These are phyloP conservation scores for Blastobasis lacticolella DNA, from an alignment of 2,888 invertebrate species.

Conservation along the genomic window DNA sequence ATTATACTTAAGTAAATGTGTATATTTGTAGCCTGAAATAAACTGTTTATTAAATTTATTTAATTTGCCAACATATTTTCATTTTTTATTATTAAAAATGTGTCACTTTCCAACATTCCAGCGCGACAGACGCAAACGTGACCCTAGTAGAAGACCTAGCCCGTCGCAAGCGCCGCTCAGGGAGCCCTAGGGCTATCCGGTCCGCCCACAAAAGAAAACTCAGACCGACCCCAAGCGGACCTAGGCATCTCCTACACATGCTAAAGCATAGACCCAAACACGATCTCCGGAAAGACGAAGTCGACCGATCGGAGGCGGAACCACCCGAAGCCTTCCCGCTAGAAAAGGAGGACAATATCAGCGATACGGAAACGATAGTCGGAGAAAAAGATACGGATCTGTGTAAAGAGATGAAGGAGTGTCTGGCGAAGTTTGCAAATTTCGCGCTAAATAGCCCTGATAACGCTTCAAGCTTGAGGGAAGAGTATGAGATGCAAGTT, in stretches of 20 bases:
- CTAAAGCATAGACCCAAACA: constrained; percentile 45
- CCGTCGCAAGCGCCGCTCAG: constrained; percentile 36
- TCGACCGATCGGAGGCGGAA: constrained; percentile 37
- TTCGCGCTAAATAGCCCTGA: constrained; percentile 42
- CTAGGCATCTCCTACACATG: constrained; percentile 52
- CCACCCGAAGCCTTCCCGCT: constrained; percentile 56
- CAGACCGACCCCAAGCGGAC: constrained; percentile 38
- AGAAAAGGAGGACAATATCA: constrained; percentile 46
- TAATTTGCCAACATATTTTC: too few relatives aligned
- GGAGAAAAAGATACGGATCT: constrained; percentile 34
- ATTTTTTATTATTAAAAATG: too few relatives aligned
- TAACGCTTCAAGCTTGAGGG: constrained; percentile 14
- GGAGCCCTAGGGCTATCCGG: constrained; percentile 36
- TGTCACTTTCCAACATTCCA: constrained; percentile 12
- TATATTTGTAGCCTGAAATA: too few relatives aligned
- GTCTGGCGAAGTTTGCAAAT: constrained; percentile 53
- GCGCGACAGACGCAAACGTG: constrained; percentile 46
- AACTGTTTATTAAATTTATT: too few relatives aligned
- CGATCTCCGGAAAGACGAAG: constrained; percentile 23
- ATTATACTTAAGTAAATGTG: too few relatives aligned
- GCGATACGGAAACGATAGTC: constrained; percentile 49
- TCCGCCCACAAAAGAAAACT: constrained; percentile 49
- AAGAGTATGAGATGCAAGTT: constrained; percentile 18
- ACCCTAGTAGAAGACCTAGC: constrained; percentile 47
- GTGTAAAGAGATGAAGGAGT: constrained; percentile 56